Percentiles rank a stretch among this genome's conserved stretches.
Evolutionary conservation across 2,888 invertebrate genomes (phyloP).

Genomic region (Hydroisotoma schaefferi): DNA sequence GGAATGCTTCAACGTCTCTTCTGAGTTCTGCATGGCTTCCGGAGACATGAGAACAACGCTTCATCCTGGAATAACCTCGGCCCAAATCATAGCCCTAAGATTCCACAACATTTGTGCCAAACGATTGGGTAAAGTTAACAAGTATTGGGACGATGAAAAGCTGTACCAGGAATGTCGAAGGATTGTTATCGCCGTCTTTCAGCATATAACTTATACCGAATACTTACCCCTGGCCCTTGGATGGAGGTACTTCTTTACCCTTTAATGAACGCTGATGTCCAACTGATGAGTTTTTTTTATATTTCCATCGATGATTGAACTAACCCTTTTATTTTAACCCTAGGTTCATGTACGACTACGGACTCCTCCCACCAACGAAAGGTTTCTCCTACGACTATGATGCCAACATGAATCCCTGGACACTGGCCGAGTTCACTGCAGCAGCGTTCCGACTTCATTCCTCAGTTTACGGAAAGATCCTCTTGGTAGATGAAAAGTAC

Average conservation of each 20-base stretch:
- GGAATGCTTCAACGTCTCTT: constrained; percentile 42
- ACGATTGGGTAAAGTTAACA: constrained; percentile 35
- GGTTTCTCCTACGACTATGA: constrained; percentile 51
- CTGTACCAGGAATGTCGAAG: constrained; percentile 43
- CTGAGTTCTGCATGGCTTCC: constrained; percentile 41
- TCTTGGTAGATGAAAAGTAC: constrained; percentile 41
- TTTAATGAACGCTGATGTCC: not conserved
- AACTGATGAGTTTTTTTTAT: not conserved
- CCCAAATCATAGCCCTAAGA: constrained; percentile 34
- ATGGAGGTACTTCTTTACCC: too few species aligned
- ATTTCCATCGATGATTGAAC: constrained; percentile 38
- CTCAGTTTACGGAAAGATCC: constrained; percentile 42
- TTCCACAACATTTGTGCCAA: constrained; percentile 44
- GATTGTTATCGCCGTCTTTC: constrained; percentile 42
- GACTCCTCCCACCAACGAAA: constrained; percentile 44
- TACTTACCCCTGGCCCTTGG: constrained; percentile 44
- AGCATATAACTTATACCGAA: constrained; percentile 43
- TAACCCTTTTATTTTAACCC: too few species aligned
- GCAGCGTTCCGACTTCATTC: constrained; percentile 50
- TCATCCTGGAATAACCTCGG: constrained; percentile 40
- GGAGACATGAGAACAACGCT: constrained; percentile 45
- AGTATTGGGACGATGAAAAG: constrained; percentile 45
- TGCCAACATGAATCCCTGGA: constrained; percentile 49
- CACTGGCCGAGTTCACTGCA: constrained; percentile 50
- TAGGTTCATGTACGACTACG: constrained; percentile 48